Conservation (phyloP, 2,888 invertebrate species). For the Oeneis ivallda region DNA sequence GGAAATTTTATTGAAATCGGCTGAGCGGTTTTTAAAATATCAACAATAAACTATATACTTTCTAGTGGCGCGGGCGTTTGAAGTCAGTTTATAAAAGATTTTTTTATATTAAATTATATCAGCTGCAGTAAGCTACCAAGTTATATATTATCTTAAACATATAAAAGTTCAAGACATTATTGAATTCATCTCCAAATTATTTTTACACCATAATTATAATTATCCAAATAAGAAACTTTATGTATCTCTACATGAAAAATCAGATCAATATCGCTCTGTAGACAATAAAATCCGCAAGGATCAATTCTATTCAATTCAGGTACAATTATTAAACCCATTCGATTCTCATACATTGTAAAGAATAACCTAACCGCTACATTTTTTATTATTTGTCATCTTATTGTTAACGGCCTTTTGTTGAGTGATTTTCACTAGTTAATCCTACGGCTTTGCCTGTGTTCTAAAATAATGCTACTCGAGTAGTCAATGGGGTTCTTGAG, state of each 20-base stretch:
- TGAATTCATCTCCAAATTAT: too few species aligned
- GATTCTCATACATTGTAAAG: constrained; percentile 59
- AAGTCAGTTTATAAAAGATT: too few species aligned
- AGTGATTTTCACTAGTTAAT: constrained; percentile 50
- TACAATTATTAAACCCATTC: constrained; percentile 47
- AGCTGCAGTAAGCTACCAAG: too few species aligned
- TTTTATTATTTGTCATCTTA: constrained; percentile 48
- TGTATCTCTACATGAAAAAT: neutral
- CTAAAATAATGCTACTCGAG: constrained; percentile 47
- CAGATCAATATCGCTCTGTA: neutral
- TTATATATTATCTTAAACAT: too few species aligned
- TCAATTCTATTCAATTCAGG: constrained; percentile 42
- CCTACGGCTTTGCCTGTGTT: constrained; percentile 34
- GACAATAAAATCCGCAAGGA: constrained; percentile 15
- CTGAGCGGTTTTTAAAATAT: too few species aligned
- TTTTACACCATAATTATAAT: neutral
- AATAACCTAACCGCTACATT: constrained; percentile 63
- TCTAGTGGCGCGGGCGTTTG: too few species aligned
- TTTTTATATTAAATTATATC: too few species aligned
- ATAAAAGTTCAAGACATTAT: too few species aligned
- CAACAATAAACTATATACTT: too few species aligned
- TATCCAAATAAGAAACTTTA: neutral
- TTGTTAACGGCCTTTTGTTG: constrained; percentile 27
- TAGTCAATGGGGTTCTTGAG: constrained; percentile 52
- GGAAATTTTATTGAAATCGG: too few species aligned